Base-by-base conservation (phyloP, 2,797 vertebrate species). In the Rhinichthys osculus region DNA sequence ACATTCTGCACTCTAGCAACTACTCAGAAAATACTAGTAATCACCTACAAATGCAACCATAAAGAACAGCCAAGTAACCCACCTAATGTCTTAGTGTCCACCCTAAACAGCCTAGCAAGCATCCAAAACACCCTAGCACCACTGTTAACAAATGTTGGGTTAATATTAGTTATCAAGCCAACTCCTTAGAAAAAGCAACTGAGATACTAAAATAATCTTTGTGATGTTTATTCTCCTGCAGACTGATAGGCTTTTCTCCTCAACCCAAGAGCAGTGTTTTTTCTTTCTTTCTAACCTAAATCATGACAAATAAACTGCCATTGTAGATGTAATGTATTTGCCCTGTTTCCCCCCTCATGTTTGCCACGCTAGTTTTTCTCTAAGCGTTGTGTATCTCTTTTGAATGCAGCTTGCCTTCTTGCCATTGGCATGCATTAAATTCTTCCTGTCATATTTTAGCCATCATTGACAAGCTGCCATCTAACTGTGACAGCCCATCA, bases 401-500 rank as follows among this genome's bases (percentile, higher is more conserved):
- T 66, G 10, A 62, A 64, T 74, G 66, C 5, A 69, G 47, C 21
- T 54, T 50, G 30, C 33, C 11, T 11, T 66, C 66, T 70, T 13
- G 52, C 66, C 83, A 38, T 47, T 44, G 52, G 76, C 83, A 71
- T 44, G 67, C 23, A 78, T 85, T 79, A 27, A 59, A 47, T 59
- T 70, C 27, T 19, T 33, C 52, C 47, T 62, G 50, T 71, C 66
- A 78, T 11, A 59, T 71, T 78, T 57, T 57, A 85, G n/a, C 13
- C 50, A n/a, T 78, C 74, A 70, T 42, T 85, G 74, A 78, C 66
- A 78, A 35, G 76, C 38, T 78, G 83, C 30, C 38, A 11, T 57
- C 64, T 78, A 17, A 69, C 38, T 67, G 47, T 84, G 83, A 85
- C 74, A 78, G 82, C 72, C 47, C 81, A 83, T 83, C 81, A 73